These are phyloP conservation scores for Crocodylus rhombifer DNA, from an alignment of 2,797 vertebrate species.

Conservation along the genomic window DNA sequence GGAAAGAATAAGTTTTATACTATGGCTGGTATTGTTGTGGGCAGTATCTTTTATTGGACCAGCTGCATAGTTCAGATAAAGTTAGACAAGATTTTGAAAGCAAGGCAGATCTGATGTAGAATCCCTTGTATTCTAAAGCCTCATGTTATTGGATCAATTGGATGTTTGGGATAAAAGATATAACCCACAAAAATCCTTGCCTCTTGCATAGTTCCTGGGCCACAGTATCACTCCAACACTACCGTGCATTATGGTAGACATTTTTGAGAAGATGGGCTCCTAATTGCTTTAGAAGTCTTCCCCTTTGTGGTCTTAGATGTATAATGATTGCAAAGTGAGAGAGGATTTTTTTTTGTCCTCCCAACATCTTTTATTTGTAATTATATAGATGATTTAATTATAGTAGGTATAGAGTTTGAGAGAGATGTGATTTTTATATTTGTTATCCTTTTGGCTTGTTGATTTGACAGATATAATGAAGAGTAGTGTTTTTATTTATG, in stretches of 20 bases:
- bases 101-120: not conserved
- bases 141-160: too few relatives aligned
- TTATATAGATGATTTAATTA: not conserved
- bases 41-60: too few relatives aligned
- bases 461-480: not conserved
- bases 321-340: not conserved
- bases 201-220: too few relatives aligned
- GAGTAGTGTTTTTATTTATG: conserved; percentile 8
- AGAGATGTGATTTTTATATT: not conserved
- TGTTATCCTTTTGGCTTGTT: not conserved
- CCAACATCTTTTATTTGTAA: not conserved
- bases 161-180: too few relatives aligned
- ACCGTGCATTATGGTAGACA: not conserved
- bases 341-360: not conserved
- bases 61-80: not conserved
- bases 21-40: not conserved
- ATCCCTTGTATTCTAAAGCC: too few relatives aligned
- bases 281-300: not conserved
- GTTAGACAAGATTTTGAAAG: not conserved
- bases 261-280: not conserved
- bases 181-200: too few relatives aligned
- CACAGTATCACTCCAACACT: too few relatives aligned
- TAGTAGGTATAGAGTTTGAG: not conserved
- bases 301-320: conserved; percentile 31
- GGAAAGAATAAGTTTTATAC: not conserved